These are phyloP conservation scores for Celastrina argiolus DNA, from an alignment of 2,888 invertebrate species.

Conservation along the genomic window DNA sequence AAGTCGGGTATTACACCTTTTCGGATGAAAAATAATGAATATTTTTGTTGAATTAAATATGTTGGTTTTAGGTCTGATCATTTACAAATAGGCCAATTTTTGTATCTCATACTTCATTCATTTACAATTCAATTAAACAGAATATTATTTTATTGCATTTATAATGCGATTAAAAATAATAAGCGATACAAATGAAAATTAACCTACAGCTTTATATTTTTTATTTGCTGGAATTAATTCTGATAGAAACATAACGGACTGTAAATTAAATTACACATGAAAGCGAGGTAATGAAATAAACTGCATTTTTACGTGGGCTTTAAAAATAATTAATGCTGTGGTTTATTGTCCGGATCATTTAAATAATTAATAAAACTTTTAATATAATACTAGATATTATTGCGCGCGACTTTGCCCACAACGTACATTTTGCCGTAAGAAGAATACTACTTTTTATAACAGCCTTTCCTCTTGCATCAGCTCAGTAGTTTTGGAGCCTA, in stretches of 20 bases:
- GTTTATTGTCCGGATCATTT: background rate
- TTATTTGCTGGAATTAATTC: conserved; percentile 11
- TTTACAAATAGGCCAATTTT: background rate
- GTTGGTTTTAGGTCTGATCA: background rate
- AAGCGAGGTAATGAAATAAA: conserved; percentile 15
- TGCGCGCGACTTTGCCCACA: too few species aligned
- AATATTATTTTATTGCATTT: background rate
- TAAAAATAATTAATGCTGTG: conserved; percentile 15
- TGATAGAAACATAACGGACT: conserved; percentile 23
- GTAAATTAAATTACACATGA: conserved; percentile 18
- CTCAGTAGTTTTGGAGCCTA: too few species aligned
- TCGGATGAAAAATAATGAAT: conserved; percentile 9
- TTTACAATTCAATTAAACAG: background rate
- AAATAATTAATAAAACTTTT: conserved; percentile 16
- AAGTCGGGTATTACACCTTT: background rate
- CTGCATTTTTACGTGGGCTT: conserved; percentile 14
- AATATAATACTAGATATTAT: too few species aligned
- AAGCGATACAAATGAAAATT: background rate
- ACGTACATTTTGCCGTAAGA: too few species aligned
- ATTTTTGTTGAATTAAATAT: background rate
- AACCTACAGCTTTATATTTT: background rate
- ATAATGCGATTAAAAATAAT: background rate
- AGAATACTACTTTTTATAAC: too few species aligned
- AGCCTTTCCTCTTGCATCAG: too few species aligned
- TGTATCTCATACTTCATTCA: background rate